Percentiles rank a stretch among this genome's conserved stretches.
phyloP scores from a whole-genome alignment of 2,797 vertebrate species.

The Hephaestus fuliginosus region DNA sequence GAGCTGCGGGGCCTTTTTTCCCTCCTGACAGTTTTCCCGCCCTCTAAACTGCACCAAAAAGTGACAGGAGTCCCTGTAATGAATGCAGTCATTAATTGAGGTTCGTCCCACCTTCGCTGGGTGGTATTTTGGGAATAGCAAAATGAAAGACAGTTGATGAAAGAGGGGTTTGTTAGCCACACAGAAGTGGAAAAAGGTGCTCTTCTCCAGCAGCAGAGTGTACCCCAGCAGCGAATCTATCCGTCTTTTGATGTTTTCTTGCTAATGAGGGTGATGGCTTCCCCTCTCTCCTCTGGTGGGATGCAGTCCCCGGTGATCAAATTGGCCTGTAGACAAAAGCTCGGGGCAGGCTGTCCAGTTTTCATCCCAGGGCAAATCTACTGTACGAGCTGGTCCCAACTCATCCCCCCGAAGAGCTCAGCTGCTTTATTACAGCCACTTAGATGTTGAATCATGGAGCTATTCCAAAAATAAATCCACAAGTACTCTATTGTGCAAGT shows the following conservation, averaged over 20 bases:
- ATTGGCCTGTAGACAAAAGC: slow-evolving; percentile 47
- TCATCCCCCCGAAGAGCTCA: slow-evolving; percentile 41
- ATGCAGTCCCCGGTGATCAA: slow-evolving; percentile 32
- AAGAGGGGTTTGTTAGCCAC: slow-evolving; percentile 50
- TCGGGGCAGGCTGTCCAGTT: slow-evolving; percentile 24
- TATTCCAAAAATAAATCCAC: slow-evolving; percentile 69
- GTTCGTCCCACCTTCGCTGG: slow-evolving; percentile 47
- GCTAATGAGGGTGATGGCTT: slow-evolving; percentile 65
- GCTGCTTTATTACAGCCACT: slow-evolving; percentile 63
- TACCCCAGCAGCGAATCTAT: slow-evolving; percentile 26
- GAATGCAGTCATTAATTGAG: slow-evolving; percentile 63
- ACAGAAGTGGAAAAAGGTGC: slow-evolving; percentile 52
- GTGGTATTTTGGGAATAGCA: slow-evolving; percentile 54
- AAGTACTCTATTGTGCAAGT: slow-evolving; percentile 61
- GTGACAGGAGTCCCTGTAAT: slow-evolving; percentile 54
- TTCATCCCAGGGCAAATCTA: slow-evolving; percentile 38
- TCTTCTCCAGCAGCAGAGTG: slow-evolving; percentile 31
- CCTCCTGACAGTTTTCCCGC: slow-evolving; percentile 54
- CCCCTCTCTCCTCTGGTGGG: slow-evolving; percentile 29
- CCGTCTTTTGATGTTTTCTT: slow-evolving; percentile 66
- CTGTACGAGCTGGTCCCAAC: slow-evolving; percentile 40
- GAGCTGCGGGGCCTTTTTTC: slow-evolving; percentile 56
- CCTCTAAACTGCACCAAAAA: slow-evolving; percentile 69
- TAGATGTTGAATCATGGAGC: slow-evolving; percentile 73
- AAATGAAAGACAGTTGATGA: slow-evolving; percentile 58